Evolutionary conservation across 2,113 vertebrate species (phyloP).

Genomic region (Haplotaxodon microlepis): DNA sequence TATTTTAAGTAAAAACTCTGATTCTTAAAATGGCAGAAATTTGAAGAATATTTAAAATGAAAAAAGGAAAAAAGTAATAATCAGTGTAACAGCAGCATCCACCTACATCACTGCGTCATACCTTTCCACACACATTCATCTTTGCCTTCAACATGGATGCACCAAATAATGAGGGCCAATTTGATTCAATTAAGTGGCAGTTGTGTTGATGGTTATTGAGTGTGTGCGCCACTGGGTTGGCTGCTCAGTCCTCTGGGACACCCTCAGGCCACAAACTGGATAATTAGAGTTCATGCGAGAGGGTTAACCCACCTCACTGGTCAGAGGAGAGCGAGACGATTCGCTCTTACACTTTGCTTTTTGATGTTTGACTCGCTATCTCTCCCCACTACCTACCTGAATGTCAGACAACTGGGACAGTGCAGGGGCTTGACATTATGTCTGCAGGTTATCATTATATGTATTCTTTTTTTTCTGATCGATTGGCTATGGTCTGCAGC

Average conservation of each 20-base stretch:
- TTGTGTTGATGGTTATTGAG: conserved; percentile 63
- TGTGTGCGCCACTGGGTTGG: conserved; percentile 12
- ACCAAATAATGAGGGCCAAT: conserved; percentile 58
- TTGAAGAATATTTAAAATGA: neutral
- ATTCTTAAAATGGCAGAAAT: neutral
- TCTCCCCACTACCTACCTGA: conserved; percentile 68
- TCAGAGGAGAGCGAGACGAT: conserved; percentile 32
- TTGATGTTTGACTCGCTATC: conserved; percentile 68
- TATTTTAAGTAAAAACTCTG: neutral
- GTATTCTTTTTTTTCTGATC: conserved; percentile 77
- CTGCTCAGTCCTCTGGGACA: conserved; percentile 33
- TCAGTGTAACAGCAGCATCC: neutral
- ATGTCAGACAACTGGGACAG: conserved; percentile 78
- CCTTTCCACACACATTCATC: neutral
- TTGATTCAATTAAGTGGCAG: conserved; percentile 58
- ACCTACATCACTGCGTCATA: neutral
- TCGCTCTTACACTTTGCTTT: conserved; percentile 49
- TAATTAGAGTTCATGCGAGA: conserved; percentile 69
- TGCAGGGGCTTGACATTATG: conserved; percentile 80
- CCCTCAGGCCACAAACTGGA: conserved; percentile 49
- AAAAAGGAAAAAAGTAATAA: neutral
- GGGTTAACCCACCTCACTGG: conserved; percentile 66
- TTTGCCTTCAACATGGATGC: conserved; percentile 5
- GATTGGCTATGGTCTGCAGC: conserved; percentile 81
- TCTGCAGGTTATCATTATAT: conserved; percentile 94